phyloP scores from a whole-genome alignment of 2,113 vertebrate species.

The Machaerirhynchus nigripectus region DNA sequence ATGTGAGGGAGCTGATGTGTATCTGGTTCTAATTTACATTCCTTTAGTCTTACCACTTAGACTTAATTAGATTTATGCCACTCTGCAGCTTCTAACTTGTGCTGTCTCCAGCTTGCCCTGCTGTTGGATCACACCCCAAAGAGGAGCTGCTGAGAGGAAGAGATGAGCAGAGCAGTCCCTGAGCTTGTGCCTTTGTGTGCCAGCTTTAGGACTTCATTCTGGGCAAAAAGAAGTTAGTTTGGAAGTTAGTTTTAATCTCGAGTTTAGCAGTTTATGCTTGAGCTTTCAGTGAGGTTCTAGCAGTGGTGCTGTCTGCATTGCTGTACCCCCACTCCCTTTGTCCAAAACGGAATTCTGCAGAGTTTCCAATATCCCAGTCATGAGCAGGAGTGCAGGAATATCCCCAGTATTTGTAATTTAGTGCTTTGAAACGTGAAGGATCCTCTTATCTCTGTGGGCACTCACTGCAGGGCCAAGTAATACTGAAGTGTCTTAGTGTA shows the following conservation, averaged over 20 bases:
- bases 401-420: not conserved
- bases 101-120: not conserved
- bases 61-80: conserved; percentile 42
- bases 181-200: not conserved
- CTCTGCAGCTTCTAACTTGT: not conserved
- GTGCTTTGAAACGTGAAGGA: not conserved
- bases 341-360: not conserved
- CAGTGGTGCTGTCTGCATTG: not conserved
- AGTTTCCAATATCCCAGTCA: not conserved
- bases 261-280: not conserved
- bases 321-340: fast-evolving
- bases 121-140: not conserved
- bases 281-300: not conserved
- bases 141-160: not conserved
- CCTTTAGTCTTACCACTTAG: conserved; percentile 18
- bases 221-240: not conserved
- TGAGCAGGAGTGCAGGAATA: not conserved
- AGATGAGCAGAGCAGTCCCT: not conserved
- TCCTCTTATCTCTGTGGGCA: not conserved
- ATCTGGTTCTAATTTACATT: conserved; percentile 51
- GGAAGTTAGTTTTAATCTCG: not conserved
- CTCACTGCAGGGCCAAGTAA: not conserved
- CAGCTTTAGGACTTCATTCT: not conserved
- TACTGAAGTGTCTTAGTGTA: not conserved
- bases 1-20: not conserved